These are phyloP conservation scores for Pristionchus exspectatus DNA, from an alignment of 2,888 invertebrate species.

Conservation along the genomic window DNA sequence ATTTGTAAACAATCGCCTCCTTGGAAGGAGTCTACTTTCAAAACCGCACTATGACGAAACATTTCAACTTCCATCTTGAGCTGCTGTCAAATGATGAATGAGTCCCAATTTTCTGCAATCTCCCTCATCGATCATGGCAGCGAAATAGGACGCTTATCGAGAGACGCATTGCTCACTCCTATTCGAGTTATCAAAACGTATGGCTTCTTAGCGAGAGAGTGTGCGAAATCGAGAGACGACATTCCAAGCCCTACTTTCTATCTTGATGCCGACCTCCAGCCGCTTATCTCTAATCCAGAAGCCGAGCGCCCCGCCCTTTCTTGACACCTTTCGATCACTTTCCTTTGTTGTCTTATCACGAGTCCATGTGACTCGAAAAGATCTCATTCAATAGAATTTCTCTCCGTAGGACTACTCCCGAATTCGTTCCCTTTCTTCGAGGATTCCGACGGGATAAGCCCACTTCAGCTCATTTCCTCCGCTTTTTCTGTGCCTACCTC, in stretches of 20 bases:
- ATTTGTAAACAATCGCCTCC: neutral
- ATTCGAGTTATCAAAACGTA: too few relatives aligned
- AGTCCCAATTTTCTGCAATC: too few relatives aligned
- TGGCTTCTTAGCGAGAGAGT: too few relatives aligned
- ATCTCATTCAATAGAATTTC: neutral
- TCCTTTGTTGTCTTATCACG: neutral
- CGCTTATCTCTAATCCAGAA: conserved; percentile 21
- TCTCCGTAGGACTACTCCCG: neutral
- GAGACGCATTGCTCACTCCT: too few relatives aligned
- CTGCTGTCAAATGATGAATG: too few relatives aligned
- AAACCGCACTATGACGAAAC: neutral
- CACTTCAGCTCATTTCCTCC: conserved; percentile 23
- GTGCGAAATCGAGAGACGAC: neutral
- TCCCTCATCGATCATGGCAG: too few relatives aligned
- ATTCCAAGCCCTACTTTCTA: neutral
- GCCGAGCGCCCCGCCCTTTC: neutral
- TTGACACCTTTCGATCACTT: neutral
- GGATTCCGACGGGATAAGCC: neutral
- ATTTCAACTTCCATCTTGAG: neutral
- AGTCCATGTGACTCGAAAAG: neutral
- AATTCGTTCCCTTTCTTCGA: neutral
- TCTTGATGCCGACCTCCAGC: neutral
- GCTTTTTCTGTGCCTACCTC: neutral
- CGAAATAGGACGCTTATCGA: too few relatives aligned
- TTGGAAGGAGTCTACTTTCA: neutral